Percentiles rank a stretch among this genome's conserved stretches.
phyloP scores from a whole-genome alignment of 2,113 vertebrate species.

The Bos javanicus region DNA sequence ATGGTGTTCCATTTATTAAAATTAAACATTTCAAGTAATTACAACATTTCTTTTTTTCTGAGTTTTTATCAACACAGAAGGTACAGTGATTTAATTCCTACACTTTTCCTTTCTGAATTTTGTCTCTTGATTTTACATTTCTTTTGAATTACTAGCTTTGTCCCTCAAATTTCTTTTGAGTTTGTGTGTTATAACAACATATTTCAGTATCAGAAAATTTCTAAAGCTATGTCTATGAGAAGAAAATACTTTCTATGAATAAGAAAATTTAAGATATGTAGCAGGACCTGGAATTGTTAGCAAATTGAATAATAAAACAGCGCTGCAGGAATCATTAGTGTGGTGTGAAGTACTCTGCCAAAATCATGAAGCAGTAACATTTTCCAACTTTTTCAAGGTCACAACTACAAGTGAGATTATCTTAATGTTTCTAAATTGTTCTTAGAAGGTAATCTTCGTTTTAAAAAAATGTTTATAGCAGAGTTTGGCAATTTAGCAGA shows the following conservation, averaged over 20 bases:
- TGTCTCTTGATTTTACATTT: conserved; percentile 30
- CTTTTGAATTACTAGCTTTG: conserved; percentile 14
- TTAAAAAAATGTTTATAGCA: neutral
- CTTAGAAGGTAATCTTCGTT: conserved; percentile 14
- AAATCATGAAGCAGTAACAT: conserved; percentile 45
- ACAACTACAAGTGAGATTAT: conserved; percentile 51
- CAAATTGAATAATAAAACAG: conserved; percentile 65
- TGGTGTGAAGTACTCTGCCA: conserved; percentile 44
- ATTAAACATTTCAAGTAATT: conserved; percentile 34
- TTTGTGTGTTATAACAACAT: neutral
- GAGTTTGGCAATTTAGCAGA: conserved; percentile 56
- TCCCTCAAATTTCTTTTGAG: neutral
- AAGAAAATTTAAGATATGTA: conserved; percentile 61
- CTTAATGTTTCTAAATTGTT: conserved; percentile 52
- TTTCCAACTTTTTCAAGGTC: conserved; percentile 65
- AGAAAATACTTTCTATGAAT: conserved; percentile 64
- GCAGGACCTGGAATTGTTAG: conserved; percentile 53
- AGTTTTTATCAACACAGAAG: neutral
- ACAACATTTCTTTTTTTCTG: conserved; percentile 1
- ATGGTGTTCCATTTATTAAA: neutral
- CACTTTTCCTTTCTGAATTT: conserved; percentile 52
- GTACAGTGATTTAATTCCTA: conserved; percentile 37
- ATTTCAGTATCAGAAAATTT: conserved; percentile 5
- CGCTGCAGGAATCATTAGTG: conserved; percentile 30
- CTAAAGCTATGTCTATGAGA: conserved; percentile 19